These are phyloP conservation scores for Cryptotis parvus DNA, from an alignment of 2,113 vertebrate species.

Conservation along the genomic window DNA sequence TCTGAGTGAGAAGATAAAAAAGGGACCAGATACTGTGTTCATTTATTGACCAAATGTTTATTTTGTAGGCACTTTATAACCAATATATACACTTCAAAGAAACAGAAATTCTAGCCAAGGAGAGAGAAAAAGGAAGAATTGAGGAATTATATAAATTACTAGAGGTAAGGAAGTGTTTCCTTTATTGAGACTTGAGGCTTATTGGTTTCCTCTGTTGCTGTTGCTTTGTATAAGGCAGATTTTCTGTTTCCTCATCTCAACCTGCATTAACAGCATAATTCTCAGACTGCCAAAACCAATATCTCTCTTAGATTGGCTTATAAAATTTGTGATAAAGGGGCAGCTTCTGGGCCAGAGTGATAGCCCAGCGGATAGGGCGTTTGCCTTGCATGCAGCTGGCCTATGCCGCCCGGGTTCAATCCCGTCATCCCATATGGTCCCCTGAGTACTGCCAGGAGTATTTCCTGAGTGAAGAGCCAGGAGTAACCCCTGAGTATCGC, in stretches of 20 bases:
- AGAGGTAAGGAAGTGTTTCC: constrained; percentile 89
- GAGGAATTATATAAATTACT: constrained; percentile 96
- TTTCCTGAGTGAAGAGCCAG: too few species aligned
- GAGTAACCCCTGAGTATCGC: too few species aligned
- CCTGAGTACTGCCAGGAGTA: too few species aligned
- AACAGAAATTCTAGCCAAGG: constrained; percentile 95
- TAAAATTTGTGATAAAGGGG: not conserved
- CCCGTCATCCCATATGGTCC: too few species aligned
- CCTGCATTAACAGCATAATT: not conserved
- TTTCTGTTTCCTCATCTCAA: not conserved
- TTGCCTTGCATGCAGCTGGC: too few species aligned
- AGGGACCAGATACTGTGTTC: not conserved
- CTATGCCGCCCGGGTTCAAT: too few species aligned
- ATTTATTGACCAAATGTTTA: constrained; percentile 67
- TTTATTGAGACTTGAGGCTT: not conserved
- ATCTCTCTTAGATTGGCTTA: not conserved
- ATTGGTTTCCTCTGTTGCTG: not conserved
- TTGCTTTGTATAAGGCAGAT: constrained; percentile 19
- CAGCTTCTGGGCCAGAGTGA: too few species aligned
- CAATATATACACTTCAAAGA: constrained; percentile 99
- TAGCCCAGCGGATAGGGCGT: too few species aligned
- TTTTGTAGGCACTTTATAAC: constrained; percentile 97
- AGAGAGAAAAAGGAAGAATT: constrained; percentile 93
- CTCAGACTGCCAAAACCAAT: not conserved
- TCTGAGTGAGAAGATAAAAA: not conserved